Base-by-base conservation (phyloP, 2,113 vertebrate genomes). In the Microcebus jonahi region DNA sequence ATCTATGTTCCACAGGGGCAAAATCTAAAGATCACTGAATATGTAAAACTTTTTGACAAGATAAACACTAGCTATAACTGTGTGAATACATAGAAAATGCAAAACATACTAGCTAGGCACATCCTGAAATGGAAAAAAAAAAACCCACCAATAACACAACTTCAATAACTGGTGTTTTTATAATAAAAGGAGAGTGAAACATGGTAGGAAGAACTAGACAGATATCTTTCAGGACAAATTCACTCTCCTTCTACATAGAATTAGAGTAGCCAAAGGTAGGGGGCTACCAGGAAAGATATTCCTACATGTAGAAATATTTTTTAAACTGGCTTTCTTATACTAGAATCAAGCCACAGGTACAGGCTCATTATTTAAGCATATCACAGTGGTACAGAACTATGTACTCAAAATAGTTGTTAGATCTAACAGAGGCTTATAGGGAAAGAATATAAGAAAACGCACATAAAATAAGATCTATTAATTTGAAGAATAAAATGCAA, bases 171-270 rank as follows among this genome's bases (percentile, higher is more conserved):
- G 8, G 4, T 23, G 76, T 61, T 92, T 95, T 91, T 59, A 57
- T 21, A 57, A 57, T 57, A 57, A 57, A 57, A 57, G 8, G 34
- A 15, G 15, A 4, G 10, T 42, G 36, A 84, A 27, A 23, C 23
- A 65, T 6, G 21, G n/a, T 42, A 94, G 63, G 36, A 70, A 94
- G 53, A 94, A 87, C n/a, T 50, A 88, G 63, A 90, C 88, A 88
- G 70, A 50, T 55, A 82, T 18, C 81, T 93, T 95, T 71, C 20
- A 94, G 25, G 21, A 68, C 53, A 71, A 94, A 93, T 61, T 80
- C 50, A 61, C 27, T 82, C 27, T 83, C 42, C 31, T 76, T 90
- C 88, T 82, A 77, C 59, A 39, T 3, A 39, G 8, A 87, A 2
- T 67, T 70, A 59, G 2, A 55, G 8, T 11, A 95, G 83, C 34